These are phyloP conservation scores for Pantelozetes paolii DNA, from an alignment of 2,888 invertebrate genomes.

Conservation along the genomic window DNA sequence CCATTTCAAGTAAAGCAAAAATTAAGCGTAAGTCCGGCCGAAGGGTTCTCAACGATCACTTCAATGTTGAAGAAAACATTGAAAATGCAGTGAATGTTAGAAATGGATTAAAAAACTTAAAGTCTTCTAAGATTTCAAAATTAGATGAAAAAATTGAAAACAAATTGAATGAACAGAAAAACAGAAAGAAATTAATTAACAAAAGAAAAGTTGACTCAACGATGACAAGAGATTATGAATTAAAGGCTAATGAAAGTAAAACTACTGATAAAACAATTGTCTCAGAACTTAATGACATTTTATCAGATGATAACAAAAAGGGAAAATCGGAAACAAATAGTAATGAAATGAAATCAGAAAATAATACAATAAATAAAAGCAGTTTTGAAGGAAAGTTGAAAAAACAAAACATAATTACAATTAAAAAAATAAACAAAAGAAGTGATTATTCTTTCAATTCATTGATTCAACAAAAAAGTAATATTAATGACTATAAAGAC, in stretches of 20 bases:
- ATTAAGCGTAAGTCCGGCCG: background rate
- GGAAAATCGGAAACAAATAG: background rate
- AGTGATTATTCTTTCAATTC: background rate
- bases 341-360: background rate
- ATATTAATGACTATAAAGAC: background rate
- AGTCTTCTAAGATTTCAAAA: background rate
- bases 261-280: constrained; percentile 9
- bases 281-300: constrained; percentile 5
- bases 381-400: too few species aligned
- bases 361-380: background rate
- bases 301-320: constrained; percentile 12
- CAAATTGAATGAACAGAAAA: background rate
- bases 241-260: background rate
- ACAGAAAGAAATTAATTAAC: background rate
- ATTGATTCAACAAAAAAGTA: background rate
- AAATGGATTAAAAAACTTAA: background rate
- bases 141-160: background rate
- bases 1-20: background rate
- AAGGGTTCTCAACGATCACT: constrained; percentile 14
- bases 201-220: constrained; percentile 1
- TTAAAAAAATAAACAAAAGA: constrained; percentile 20
- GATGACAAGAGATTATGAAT: background rate
- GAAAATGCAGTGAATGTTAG: background rate
- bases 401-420: background rate
- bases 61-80: constrained; percentile 19